phyloP scores from a whole-genome alignment of 2,888 invertebrate species.

The Lasioglossum malachurum region DNA sequence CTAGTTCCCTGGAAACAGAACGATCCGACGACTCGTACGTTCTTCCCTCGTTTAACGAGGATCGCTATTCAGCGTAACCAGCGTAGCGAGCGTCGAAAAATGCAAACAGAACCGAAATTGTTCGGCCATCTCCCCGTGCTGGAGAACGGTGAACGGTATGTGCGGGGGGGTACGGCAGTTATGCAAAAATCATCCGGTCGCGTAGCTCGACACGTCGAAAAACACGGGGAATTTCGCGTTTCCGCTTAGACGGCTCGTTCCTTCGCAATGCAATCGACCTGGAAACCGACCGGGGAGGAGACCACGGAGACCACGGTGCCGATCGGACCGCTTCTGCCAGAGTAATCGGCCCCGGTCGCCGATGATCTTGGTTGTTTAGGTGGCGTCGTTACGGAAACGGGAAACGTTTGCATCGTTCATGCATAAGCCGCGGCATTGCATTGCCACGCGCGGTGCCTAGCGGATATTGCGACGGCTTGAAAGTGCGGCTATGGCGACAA shows the following conservation, averaged over 20 bases:
- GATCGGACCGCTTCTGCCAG: constrained; percentile 27
- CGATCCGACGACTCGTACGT: neutral
- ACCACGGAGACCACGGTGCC: constrained; percentile 4
- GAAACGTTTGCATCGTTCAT: constrained; percentile 67
- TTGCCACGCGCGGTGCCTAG: constrained; percentile 50
- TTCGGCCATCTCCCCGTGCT: neutral
- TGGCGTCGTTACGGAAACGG: constrained; percentile 45
- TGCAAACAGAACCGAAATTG: constrained; percentile 7
- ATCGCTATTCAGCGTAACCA: neutral
- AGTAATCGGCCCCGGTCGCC: constrained; percentile 46
- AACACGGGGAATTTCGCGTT: constrained; percentile 17
- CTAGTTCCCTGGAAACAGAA: neutral
- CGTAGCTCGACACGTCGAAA: constrained; percentile 9
- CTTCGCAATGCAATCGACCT: constrained; percentile 6
- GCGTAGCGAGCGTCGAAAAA: neutral
- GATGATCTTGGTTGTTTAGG: constrained; percentile 56
- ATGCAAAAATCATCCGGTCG: constrained; percentile 25
- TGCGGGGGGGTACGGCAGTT: neutral
- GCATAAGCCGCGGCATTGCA: constrained; percentile 71
- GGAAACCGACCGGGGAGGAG: constrained; percentile 8
- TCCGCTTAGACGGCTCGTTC: constrained; percentile 9
- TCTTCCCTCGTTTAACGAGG: neutral
- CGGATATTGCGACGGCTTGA: constrained; percentile 54
- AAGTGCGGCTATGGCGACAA: constrained; percentile 9
- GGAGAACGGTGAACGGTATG: neutral